Percentiles rank a stretch among this genome's conserved stretches.
These are phyloP conservation scores for Drosophila trapezifrons DNA, from an alignment of 1,140 invertebrate species.

Conservation along the genomic window DNA sequence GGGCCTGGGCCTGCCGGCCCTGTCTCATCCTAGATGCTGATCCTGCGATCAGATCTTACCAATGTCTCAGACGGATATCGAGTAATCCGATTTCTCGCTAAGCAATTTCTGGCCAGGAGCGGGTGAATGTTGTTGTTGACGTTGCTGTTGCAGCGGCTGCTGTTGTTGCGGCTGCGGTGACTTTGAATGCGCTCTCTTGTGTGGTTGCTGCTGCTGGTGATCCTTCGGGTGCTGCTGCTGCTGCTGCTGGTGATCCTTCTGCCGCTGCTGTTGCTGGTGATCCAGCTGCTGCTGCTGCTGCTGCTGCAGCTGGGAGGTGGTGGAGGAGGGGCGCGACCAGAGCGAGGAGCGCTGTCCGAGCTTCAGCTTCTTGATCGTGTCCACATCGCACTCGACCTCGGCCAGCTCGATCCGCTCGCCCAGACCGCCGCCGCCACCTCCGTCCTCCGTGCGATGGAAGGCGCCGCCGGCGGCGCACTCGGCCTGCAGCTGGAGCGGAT, in stretches of 20 bases:
- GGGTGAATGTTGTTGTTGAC: conserved; percentile 79
- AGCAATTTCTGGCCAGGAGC: conserved; percentile 81
- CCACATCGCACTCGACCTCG: conserved; percentile 90
- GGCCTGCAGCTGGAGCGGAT: conserved; percentile 85
- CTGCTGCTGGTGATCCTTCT: conserved; percentile 83
- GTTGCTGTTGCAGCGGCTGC: conserved; percentile 72
- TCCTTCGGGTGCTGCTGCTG: conserved; percentile 65
- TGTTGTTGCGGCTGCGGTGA: conserved; percentile 78
- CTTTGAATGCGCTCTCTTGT: conserved; percentile 71
- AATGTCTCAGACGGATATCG: conserved; percentile 84
- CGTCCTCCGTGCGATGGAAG: conserved; percentile 83
- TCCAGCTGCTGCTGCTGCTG: conserved; percentile 71
- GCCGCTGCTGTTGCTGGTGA: conserved; percentile 80
- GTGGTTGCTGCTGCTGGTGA: conserved; percentile 65
- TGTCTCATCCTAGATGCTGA: conserved; percentile 66
- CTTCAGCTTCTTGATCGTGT: conserved; percentile 90
- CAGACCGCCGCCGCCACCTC: conserved; percentile 23
- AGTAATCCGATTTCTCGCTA: conserved; percentile 83
- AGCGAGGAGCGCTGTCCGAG: conserved; percentile 89
- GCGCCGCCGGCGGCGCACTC: conserved; percentile 70
- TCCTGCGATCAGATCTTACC: conserved; percentile 75
- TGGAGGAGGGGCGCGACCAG: conserved; percentile 87
- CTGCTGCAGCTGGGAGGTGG: conserved; percentile 85
- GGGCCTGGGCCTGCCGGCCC: conserved; percentile 17
- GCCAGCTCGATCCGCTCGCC: conserved; percentile 85